Evolutionary conservation across 2,888 invertebrate genomes (phyloP), one percentile per base, ranked within the genome.

Genomic region (Melinaea menophilus): DNA sequence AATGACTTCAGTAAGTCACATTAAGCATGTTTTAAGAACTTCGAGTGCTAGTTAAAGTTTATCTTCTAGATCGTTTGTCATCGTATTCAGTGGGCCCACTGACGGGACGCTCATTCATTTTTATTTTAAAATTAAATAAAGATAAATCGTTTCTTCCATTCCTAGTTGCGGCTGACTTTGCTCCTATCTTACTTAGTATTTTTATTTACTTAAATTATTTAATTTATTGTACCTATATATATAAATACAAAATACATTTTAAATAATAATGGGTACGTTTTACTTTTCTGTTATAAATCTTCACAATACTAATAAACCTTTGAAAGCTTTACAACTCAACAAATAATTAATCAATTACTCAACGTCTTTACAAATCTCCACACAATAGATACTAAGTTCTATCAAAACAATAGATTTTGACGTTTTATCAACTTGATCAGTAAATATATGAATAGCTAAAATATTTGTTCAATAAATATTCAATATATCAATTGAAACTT

Each of bases 21-120:
- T 69, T 69, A 67, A 69, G 65, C 64, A 64, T 60, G 64, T 62
- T 64, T 62, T 58, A 37, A 55, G 67, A 69, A 72, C 71, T 70
- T 73, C 71, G 73, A 75, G 73, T 73, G 72, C 70, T 72, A 67
- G 69, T 68, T 73, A 67, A 73, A 75, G 69, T 73, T 75, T 71
- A 68, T 72, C 72, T 71, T 71, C 67, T 66, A 69, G 71, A 70
- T 73, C 75, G 70, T 75, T 78, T 74, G 72, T 77, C 78, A 75
- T 75, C 73, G 68, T 69, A 71, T 73, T 68, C 63, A 68, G 66
- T 62, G 66, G 66, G 66, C 62, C 66, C 63, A 66, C 63, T 59
- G 62, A 66, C 63, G 67, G 63, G 58, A 51, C 41, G 67, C 67
- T 71, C 72, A 70, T 73, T 70, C 69, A 69, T 73, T 73, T 73